phyloP scores from a whole-genome alignment of 2,113 vertebrate genomes.

The Pygathrix nemaeus region DNA sequence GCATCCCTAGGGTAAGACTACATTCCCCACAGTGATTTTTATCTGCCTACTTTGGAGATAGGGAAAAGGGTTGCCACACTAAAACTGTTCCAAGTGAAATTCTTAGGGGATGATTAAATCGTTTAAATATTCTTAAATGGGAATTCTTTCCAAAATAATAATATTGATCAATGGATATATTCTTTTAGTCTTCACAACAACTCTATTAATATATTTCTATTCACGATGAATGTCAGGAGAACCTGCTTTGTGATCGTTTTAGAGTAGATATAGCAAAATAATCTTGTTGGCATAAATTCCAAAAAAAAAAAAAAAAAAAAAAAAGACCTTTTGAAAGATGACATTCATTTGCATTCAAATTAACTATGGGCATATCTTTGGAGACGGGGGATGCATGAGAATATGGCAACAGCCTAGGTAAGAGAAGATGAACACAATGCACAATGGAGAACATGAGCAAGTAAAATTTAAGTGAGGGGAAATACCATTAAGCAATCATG shows the following conservation, averaged over 20 bases:
- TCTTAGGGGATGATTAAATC: background rate
- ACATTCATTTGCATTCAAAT: background rate
- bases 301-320: background rate
- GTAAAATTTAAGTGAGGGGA: background rate
- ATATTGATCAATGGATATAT: background rate
- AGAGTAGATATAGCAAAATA: background rate
- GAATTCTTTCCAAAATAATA: background rate
- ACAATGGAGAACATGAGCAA: background rate
- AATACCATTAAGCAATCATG: background rate
- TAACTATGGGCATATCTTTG: background rate
- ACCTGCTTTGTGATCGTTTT: background rate
- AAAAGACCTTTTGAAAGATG: background rate
- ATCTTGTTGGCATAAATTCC: background rate
- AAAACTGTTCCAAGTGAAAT: slow-evolving; percentile 10
- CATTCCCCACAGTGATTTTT: background rate
- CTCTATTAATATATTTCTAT: background rate
- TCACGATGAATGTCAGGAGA: background rate
- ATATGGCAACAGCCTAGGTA: background rate
- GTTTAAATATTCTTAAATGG: background rate
- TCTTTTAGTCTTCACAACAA: background rate
- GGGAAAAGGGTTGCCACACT: background rate
- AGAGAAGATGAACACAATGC: background rate
- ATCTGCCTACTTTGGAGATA: background rate
- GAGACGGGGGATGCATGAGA: background rate
- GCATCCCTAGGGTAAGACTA: background rate